These are phyloP conservation scores for Euura lappo DNA, from an alignment of 1,140 invertebrate genomes.

Conservation along the genomic window DNA sequence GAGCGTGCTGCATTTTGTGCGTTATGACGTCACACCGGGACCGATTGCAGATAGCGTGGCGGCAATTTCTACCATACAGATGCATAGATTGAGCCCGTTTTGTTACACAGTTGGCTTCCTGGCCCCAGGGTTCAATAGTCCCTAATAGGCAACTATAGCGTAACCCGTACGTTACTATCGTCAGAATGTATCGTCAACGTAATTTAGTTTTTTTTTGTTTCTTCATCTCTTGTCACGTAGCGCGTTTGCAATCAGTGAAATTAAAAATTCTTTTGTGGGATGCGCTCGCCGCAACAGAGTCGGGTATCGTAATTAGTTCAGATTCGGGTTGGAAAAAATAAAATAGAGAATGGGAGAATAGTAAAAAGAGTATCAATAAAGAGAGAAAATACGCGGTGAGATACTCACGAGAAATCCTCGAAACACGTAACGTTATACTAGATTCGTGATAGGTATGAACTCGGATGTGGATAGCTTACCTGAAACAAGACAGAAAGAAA, in stretches of 20 bases:
- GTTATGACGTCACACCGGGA: not conserved
- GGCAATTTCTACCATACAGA: constrained; percentile 8
- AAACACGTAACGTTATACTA: too few relatives aligned
- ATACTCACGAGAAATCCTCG: not conserved
- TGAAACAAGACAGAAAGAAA: not conserved
- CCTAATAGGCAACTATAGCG: constrained; percentile 13
- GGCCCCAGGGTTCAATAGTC: constrained; percentile 16
- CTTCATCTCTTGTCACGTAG: too few relatives aligned
- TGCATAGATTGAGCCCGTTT: constrained; percentile 23
- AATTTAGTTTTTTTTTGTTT: too few relatives aligned
- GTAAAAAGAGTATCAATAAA: too few relatives aligned
- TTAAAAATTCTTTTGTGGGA: too few relatives aligned
- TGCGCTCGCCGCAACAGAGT: too few relatives aligned
- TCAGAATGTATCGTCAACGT: too few relatives aligned
- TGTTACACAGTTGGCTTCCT: constrained; percentile 17
- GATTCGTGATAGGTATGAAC: too few relatives aligned
- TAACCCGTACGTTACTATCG: not conserved
- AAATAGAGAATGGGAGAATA: too few relatives aligned
- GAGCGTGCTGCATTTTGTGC: constrained; percentile 12
- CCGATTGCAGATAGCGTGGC: constrained; percentile 2
- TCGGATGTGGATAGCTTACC: not conserved
- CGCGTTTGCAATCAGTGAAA: too few relatives aligned
- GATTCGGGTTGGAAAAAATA: too few relatives aligned
- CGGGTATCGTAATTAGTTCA: too few relatives aligned
- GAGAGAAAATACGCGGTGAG: not conserved